Percentiles rank a stretch among this genome's conserved stretches.
Evolutionary conservation across 2,113 vertebrate species (phyloP).

Genomic region (Rhegmatorhina hoffmannsi): DNA sequence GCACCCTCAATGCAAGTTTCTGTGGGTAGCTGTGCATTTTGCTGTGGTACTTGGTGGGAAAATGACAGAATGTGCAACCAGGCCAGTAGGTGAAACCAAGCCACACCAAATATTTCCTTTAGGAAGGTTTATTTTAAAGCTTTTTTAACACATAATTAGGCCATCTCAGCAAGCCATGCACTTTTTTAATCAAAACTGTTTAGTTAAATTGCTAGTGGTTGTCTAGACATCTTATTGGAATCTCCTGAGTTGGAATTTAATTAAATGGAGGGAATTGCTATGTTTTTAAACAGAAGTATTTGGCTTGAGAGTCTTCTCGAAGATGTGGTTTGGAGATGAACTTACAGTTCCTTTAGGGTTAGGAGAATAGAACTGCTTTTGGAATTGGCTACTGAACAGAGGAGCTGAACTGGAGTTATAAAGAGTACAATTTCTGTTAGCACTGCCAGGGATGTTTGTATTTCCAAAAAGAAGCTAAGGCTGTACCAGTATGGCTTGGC

Average conservation of each 20-base stretch:
- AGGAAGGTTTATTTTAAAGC: constrained; percentile 6
- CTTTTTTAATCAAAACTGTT: neutral
- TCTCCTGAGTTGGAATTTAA: constrained; percentile 33
- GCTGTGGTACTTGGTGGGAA: neutral
- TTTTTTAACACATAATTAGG: constrained; percentile 1
- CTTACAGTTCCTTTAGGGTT: neutral
- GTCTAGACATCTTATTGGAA: constrained; percentile 26
- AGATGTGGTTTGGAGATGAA: constrained; percentile 32
- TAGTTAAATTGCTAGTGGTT: constrained; percentile 2
- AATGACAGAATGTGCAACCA: neutral
- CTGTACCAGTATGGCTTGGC: neutral
- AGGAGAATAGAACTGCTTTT: neutral
- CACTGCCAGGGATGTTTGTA: neutral
- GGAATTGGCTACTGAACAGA: neutral
- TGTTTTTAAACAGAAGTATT: neutral
- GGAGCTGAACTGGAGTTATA: neutral
- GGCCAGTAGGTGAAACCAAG: neutral
- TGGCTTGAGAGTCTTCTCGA: neutral
- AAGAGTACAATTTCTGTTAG: neutral
- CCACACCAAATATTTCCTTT: neutral
- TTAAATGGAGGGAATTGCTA: neutral
- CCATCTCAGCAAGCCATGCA: neutral
- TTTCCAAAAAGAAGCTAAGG: neutral
- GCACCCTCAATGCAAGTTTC: neutral
- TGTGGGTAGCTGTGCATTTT: neutral